phyloP scores from a whole-genome alignment of 2,797 vertebrate genomes.

The Chaetophractus vellerosus region DNA sequence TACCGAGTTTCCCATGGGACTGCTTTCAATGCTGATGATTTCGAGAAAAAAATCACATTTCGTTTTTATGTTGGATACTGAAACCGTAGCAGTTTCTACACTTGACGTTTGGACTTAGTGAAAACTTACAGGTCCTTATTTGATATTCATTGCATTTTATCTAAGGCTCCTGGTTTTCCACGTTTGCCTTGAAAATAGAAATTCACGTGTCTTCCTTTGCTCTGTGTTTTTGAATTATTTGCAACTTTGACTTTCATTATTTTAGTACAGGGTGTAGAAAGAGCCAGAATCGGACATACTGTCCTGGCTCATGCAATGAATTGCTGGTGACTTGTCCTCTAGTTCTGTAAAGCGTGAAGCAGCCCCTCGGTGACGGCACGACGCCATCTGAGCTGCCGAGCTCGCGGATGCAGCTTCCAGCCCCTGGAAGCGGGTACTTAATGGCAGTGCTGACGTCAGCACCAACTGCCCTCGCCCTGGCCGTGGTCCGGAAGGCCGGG shows the following conservation, averaged over 20 bases:
- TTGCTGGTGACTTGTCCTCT: not conserved
- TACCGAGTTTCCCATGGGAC: not conserved
- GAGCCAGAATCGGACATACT: not conserved
- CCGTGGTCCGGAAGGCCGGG: constrained; percentile 68
- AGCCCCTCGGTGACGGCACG: not conserved
- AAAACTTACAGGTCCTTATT: not conserved
- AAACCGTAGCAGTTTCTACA: not conserved
- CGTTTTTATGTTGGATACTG: no score
- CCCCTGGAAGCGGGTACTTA: constrained; percentile 9
- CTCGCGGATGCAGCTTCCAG: constrained; percentile 9
- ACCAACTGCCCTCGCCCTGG: not conserved
- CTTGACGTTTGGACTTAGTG: not conserved
- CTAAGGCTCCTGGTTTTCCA: not conserved
- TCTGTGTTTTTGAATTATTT: not conserved
- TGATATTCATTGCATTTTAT: not conserved
- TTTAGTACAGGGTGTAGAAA: not conserved
- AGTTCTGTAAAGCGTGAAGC: not conserved
- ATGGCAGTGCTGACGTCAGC: constrained; percentile 64
- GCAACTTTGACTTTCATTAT: no score
- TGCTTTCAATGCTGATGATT: not conserved
- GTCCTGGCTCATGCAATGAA: not conserved
- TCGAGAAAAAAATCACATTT: not conserved
- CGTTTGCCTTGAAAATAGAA: constrained; percentile 19
- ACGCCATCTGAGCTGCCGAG: not conserved
- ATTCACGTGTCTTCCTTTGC: not conserved